phyloP scores from a whole-genome alignment of 2,113 vertebrate species.

The Alligator mississippiensis region DNA sequence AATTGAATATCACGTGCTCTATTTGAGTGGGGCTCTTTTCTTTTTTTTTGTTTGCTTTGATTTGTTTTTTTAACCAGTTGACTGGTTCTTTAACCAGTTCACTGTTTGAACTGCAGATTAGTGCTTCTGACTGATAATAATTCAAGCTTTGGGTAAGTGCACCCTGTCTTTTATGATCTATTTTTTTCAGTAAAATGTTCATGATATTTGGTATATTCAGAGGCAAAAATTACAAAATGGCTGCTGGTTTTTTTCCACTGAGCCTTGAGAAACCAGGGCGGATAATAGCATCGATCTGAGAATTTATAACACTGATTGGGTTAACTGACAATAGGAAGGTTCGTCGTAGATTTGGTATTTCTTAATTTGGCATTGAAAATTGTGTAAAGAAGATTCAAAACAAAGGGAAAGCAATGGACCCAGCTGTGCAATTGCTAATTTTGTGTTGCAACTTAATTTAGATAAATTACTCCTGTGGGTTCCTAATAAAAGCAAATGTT shows the following conservation, averaged over 20 bases:
- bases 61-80: neutral
- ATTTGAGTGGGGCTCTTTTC: fast-evolving
- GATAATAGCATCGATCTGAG: neutral
- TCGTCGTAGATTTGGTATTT: neutral
- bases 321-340: neutral
- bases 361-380: neutral
- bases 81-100: neutral
- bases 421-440: constrained; percentile 5
- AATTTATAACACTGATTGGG: neutral
- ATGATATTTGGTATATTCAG: neutral
- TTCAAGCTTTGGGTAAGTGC: neutral
- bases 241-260: neutral
- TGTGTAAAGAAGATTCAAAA: neutral
- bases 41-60: neutral
- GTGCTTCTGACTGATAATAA: neutral
- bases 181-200: neutral
- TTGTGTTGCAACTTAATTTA: constrained; percentile 35
- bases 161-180: neutral
- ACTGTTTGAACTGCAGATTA: neutral
- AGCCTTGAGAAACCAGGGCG: neutral
- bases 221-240: neutral
- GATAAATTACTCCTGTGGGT: constrained; percentile 50
- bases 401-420: neutral
- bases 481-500: constrained; percentile 65
- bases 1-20: neutral